Conservation (phyloP, 2,797 vertebrate species). For the Argentina silus region DNA sequence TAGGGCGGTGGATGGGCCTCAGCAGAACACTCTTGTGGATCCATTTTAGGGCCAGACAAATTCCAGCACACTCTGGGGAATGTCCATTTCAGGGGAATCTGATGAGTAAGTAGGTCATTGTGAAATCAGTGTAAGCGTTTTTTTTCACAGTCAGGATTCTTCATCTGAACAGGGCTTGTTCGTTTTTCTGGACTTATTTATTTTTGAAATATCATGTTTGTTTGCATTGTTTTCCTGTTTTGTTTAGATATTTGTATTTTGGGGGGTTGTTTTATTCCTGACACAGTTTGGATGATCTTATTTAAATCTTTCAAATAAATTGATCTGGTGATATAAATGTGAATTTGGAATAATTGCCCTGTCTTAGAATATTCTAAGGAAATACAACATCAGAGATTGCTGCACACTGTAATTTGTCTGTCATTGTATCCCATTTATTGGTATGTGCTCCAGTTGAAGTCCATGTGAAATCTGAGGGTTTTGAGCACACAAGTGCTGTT, state of each 20-base stretch:
- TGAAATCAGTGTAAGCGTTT: constrained; percentile 40
- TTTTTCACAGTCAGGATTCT: constrained; percentile 36
- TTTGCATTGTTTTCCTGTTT: constrained; percentile 51
- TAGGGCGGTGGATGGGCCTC: constrained; percentile 10
- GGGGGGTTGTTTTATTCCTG: constrained; percentile 25
- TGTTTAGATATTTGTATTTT: constrained; percentile 48
- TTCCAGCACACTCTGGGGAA: constrained; percentile 4
- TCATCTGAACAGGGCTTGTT: constrained; percentile 39
- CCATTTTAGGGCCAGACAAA: constrained; percentile 29
- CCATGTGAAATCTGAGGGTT: neutral
- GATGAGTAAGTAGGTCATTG: constrained; percentile 44
- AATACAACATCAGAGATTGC: neutral
- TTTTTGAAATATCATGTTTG: constrained; percentile 67
- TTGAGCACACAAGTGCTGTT: neutral
- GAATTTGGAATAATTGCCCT: constrained; percentile 35
- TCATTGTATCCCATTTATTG: neutral
- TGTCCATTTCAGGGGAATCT: constrained; percentile 31
- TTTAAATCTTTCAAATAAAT: constrained; percentile 74
- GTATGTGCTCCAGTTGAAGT: neutral
- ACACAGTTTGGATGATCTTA: constrained; percentile 54
- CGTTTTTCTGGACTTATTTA: constrained; percentile 72
- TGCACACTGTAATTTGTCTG: neutral
- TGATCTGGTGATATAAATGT: constrained; percentile 58
- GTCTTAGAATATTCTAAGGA: constrained; percentile 1
- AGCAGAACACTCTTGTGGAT: constrained; percentile 4